Evolutionary conservation across 2,888 invertebrate species (phyloP), one percentile per base, ranked within the genome.

Genomic region (Tetanocera ferruginea): DNA sequence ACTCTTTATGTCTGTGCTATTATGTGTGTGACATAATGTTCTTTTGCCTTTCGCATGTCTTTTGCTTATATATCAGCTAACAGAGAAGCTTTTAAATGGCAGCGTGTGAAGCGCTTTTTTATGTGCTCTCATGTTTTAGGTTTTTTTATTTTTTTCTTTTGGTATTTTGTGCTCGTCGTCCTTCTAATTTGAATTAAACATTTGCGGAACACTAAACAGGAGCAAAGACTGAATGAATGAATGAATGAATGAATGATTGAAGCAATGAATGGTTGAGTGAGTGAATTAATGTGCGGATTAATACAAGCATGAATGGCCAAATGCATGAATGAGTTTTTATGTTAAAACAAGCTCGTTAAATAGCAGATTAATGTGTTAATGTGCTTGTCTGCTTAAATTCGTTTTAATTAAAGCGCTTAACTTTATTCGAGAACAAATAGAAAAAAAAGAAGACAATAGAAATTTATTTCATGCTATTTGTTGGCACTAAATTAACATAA

Each of bases 301-400:
- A 43, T 43, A 43, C 11, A 1, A 3, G 11, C 14, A 43, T 43
- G 14, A 43, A 43, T 43, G 43, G 43, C 11, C 14, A 43, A 2
- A 43, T 11, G 43, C 14, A 43, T 43, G 14, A 43, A 43, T 43
- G 14, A 43, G 43, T 43, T 43, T 43, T 43, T 43, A 37, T 43
- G 14, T 43, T 11, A 14, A 11, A 43, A 14, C 43, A 11, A 43
- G 43, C 43, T 43, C 14, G 43, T 14, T 43, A 43, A 43, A 43
- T 43, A 14, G 14, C 43, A 43, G 43, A 43, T 43, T 43, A 43
- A 43, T 43, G 4, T 14, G 43, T 43, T n/a, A n/a, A n/a, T n/a
- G n/a, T 43, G 37, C 79, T 80, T 80, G 78, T 79, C 79, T 79
- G 80, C 79, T 78, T 64, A 78, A 79, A 78, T 76, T 79, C 80